Evolutionary conservation across 2,888 invertebrate genomes (phyloP), one percentile per base, ranked within the genome.

Genomic region (Agrenia bidenticulata): DNA sequence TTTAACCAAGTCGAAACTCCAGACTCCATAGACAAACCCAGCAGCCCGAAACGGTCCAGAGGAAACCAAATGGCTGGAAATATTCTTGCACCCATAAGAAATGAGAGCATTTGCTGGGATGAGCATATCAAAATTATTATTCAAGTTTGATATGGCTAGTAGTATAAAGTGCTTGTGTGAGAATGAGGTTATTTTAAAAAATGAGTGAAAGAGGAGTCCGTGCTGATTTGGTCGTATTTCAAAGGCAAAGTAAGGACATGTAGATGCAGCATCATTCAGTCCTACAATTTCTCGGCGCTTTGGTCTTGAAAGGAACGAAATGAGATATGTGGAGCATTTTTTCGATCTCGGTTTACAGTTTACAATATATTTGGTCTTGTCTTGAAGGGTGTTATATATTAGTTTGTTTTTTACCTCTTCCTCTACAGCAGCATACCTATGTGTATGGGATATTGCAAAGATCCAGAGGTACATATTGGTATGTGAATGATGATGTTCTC

Each of bases 181-280:
- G 45, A 59, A 32, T 45, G 27, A 23, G 56, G 61, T 32, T 32
- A 32, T 32, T 32, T n/a, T 45, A 45, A 45, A 45, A 45, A 45
- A 45, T 61, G 39, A 53, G 32, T 42, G 54, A 58, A 58, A 62
- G 61, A 45, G 45, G 45, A 45, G 45, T 19, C 56, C 61, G 67
- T 63, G 67, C 63, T 67, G 67, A 67, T 67, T 67, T 67, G 53
- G 41, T 51, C 67, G 63, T 67, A 67, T 67, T 67, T 67, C 67
- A 67, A 58, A 55, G 15, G 55, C 24, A 55, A 24, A 60, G 39
- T 39, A 11, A 7, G 15, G 15, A 7, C 39, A 39, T 7, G 45
- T 19, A 45, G 45, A 17, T 39, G 15, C n/a, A 45, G 4, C 19
- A 15, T 19, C 5, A 19, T 11, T 5, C 45, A 11, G 4, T 45